These are phyloP conservation scores for Andricus grossulariae DNA, from an alignment of 1,140 invertebrate species.

Conservation along the genomic window DNA sequence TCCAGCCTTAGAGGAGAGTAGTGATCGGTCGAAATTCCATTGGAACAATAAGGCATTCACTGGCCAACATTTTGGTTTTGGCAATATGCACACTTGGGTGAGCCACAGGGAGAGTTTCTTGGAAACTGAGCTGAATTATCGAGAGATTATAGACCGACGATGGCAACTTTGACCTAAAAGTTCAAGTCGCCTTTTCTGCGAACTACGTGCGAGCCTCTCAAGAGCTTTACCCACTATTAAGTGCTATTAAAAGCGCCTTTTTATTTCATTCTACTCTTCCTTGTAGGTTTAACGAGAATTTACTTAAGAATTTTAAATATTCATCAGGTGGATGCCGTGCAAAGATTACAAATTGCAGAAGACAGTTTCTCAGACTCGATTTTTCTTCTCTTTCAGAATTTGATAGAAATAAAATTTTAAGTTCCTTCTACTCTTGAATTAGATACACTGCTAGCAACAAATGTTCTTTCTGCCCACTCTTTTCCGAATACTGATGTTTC, in stretches of 20 bases:
- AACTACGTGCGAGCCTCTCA: background rate
- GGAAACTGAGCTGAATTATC: constrained; percentile 22
- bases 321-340: no score
- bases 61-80: constrained; percentile 18
- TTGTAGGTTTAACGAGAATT: no score
- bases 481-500: background rate
- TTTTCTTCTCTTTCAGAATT: no score
- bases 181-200: background rate
- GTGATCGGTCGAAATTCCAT: constrained; percentile 19
- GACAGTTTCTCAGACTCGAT: no score
- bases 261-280: no score
- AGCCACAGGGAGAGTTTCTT: constrained; percentile 18
- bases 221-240: background rate
- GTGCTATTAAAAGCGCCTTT: background rate
- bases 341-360: no score
- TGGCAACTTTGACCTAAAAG: background rate
- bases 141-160: background rate
- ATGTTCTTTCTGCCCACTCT: no score
- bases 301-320: no score
- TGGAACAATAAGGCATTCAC: constrained; percentile 24
- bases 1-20: background rate
- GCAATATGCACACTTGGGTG: constrained; percentile 4
- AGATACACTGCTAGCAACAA: no score
- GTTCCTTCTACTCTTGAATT: no score
- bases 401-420: no score